Base-by-base conservation (phyloP, 2,888 invertebrate genomes). In the Amblyjoppa fuscipennis region DNA sequence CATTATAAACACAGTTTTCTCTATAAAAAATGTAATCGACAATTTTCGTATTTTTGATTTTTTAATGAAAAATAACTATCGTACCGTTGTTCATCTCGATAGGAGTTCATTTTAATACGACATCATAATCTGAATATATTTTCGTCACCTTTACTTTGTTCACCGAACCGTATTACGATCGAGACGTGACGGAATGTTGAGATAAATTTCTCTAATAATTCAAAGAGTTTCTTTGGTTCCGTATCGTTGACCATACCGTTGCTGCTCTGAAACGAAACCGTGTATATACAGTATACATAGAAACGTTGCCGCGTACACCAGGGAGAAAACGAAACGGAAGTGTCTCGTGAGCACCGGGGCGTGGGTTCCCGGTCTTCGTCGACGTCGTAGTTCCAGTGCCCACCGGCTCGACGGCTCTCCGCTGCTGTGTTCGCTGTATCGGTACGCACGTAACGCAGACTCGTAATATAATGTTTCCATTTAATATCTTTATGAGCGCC, bases 401-500 rank as follows among this genome's bases (percentile, higher is more conserved):
- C 20, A 16, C 45, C 68, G 31, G 49, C 66, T 73, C 61, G 78
- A 53, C 70, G 69, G 53, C 49, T 4, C 13, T 25, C 11, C 70
- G 16, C 53, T 7, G 31, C n/a, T 9, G 28, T 28, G 53, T 49
- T 68, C 11, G 51, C 34, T 61, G 70, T 61, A 69, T 53, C 45
- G 77, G 78, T 34, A n/a, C 66, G 53, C 70, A 70, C 81, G 75
- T 75, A 53, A 82, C 79, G 76, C 61, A 76, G 76, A 28, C 86
- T 87, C 87, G 91, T 91, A 91, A 92, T 92, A 92, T 93, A 93
- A 93, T 92, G 92, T 93, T 92, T 92, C 92, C 92, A 91, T 93
- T 93, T 93, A 93, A 93, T 93, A 93, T 93, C 92, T 93, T 93
- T 93, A 93, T 91, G 92, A 91, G 92, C 88, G 88, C 88, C 88